Evolutionary conservation across 2,113 vertebrate species (phyloP), one percentile per base, ranked within the genome.

Genomic region (Chaetodon trifascialis): DNA sequence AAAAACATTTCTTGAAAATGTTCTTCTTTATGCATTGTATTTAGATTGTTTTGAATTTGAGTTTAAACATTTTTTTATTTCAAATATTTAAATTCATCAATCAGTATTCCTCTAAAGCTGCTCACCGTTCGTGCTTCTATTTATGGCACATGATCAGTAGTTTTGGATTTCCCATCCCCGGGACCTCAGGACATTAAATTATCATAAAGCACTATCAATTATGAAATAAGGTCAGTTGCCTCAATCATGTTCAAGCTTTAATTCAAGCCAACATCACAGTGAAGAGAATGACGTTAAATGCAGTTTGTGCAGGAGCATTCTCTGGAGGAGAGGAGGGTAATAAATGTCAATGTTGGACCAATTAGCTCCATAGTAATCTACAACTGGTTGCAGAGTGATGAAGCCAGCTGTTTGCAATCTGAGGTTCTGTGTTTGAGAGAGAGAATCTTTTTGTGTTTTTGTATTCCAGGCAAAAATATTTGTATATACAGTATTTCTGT

Each of bases 301-400:
- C 78, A 80, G 76, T 66, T 80, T 74, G 67, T 71, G 85, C 21
- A 11, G 66, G n/a, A 81, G 30, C 40, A 16, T 87, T 86, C 80
- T 88, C 81, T 25, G 11, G 85, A 79, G 86, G 56, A 80, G 66
- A 62, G 40, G 9, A 42, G 67, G 52, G 91, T 90, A 92, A 92
- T 73, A 88, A 89, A 91, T 87, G 85, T 86, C 86, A 91, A 54
- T 63, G 76, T 82, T 79, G 73, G 76, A 78, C 88, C 91, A 94
- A 94, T 92, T 93, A 95, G 92, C 93, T 92, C 83, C 85, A 92
- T 44, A 79, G 90, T 95, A 93, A 96, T 94, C 93, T 93, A 73
- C 60, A 87, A 92, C 92, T 80, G 89, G 89, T 94, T 91, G 92
- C 91, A 90, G 93, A 91, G 88, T 42, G 72, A 93, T 76, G 72